These are phyloP conservation scores for Oncorhynchus clarkii DNA, from an alignment of 2,113 vertebrate genomes.

Conservation along the genomic window DNA sequence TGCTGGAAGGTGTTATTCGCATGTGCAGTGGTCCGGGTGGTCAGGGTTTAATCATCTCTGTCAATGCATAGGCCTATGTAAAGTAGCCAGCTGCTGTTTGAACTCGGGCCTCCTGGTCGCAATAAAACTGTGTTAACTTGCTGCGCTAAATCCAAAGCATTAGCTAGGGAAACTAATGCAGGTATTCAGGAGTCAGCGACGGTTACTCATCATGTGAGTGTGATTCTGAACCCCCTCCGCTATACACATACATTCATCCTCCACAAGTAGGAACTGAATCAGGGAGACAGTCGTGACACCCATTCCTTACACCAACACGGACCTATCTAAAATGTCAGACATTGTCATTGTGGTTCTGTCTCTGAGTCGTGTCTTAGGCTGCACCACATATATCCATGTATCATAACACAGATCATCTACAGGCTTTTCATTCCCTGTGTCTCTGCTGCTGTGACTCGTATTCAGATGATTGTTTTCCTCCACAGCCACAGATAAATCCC, in stretches of 20 bases:
- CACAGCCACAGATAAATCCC: constrained; percentile 30
- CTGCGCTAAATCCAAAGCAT: too few relatives aligned
- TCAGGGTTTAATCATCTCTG: not conserved
- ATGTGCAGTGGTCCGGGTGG: not conserved
- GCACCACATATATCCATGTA: constrained; percentile 9
- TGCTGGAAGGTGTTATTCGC: not conserved
- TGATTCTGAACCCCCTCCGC: not conserved
- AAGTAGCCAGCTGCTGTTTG: not conserved
- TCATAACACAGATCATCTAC: not conserved
- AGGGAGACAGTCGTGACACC: not conserved
- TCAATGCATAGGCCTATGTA: not conserved
- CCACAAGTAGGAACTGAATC: not conserved
- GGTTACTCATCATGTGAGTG: too few relatives aligned
- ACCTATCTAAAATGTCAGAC: not conserved
- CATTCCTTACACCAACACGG: not conserved
- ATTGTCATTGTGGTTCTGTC: not conserved
- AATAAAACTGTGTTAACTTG: too few relatives aligned
- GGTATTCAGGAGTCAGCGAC: too few relatives aligned
- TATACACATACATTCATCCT: not conserved
- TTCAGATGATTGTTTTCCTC: constrained; percentile 46
- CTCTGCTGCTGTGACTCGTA: constrained; percentile 31
- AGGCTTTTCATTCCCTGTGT: constrained; percentile 27
- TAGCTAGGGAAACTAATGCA: too few relatives aligned
- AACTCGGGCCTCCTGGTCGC: not conserved
- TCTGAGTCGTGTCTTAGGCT: constrained; percentile 18